Percentiles rank a stretch among this genome's conserved stretches.
Conservation (phyloP, 2,888 invertebrate genomes). For the Rapana venosa region DNA sequence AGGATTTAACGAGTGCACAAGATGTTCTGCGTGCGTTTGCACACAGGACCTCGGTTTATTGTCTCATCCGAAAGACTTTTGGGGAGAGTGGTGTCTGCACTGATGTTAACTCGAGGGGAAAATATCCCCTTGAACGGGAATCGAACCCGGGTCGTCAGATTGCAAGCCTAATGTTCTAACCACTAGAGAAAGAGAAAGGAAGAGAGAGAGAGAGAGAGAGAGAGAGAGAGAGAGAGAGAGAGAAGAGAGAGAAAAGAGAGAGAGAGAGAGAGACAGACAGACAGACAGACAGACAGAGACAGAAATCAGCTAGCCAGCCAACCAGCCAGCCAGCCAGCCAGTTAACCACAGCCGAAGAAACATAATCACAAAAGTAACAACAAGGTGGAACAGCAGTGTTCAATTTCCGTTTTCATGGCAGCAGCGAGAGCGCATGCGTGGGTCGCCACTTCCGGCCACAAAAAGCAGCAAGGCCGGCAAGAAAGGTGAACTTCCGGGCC, state of each 20-base stretch:
- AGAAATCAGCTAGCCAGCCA: neutral
- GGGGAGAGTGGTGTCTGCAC: too few relatives aligned
- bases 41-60: too few relatives aligned
- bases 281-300: neutral
- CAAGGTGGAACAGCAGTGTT: neutral
- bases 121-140: too few relatives aligned
- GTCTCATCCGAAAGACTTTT: too few relatives aligned
- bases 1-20: too few relatives aligned
- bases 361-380: neutral
- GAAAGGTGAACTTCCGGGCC: neutral
- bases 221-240: neutral
- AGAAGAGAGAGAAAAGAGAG: neutral
- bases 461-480: neutral
- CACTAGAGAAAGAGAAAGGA: too few relatives aligned
- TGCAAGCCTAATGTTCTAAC: too few relatives aligned
- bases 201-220: neutral
- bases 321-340: neutral
- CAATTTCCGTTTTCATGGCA: slow-evolving; percentile 4
- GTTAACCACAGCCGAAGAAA: neutral
- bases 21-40: too few relatives aligned
- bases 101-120: too few relatives aligned
- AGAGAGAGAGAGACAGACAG: neutral
- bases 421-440: neutral
- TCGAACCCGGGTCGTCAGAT: too few relatives aligned
- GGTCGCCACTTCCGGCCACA: neutral